Evolutionary conservation across 2,113 vertebrate genomes (phyloP).

Genomic region (Xerus inauris): DNA sequence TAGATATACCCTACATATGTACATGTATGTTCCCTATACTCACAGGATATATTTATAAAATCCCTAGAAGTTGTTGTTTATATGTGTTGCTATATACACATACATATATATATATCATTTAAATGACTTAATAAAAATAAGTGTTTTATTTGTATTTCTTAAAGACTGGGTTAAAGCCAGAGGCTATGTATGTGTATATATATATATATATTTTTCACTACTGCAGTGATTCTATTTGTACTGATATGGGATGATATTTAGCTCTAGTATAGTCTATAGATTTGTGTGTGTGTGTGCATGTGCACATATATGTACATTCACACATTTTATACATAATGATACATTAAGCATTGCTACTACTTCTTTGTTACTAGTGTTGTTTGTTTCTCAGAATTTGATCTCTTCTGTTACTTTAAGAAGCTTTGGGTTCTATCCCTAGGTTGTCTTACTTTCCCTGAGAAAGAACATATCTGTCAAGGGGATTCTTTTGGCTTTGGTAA

Average conservation of each 20-base stretch:
- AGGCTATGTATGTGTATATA: no score
- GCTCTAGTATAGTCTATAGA: background rate
- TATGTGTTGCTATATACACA: no score
- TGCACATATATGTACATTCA: background rate
- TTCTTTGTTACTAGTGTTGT: background rate
- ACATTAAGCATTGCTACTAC: no score
- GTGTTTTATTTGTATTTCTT: background rate
- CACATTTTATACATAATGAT: background rate
- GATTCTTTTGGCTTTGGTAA: background rate
- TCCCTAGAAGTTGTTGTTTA: no score
- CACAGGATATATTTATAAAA: no score
- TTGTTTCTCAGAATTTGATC: background rate
- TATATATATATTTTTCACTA: background rate
- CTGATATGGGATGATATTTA: background rate
- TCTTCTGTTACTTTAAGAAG: background rate
- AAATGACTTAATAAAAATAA: background rate
- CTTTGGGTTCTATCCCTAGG: background rate
- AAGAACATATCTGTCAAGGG: background rate
- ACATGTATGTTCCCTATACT: no score
- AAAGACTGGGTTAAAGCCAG: background rate
- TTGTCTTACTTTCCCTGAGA: background rate
- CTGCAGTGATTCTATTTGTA: background rate
- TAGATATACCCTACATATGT: no score
- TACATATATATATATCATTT: background rate
- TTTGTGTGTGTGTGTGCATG: no score